Conservation (phyloP, 2,888 invertebrate genomes). For the Ectropis crepuscularia region DNA sequence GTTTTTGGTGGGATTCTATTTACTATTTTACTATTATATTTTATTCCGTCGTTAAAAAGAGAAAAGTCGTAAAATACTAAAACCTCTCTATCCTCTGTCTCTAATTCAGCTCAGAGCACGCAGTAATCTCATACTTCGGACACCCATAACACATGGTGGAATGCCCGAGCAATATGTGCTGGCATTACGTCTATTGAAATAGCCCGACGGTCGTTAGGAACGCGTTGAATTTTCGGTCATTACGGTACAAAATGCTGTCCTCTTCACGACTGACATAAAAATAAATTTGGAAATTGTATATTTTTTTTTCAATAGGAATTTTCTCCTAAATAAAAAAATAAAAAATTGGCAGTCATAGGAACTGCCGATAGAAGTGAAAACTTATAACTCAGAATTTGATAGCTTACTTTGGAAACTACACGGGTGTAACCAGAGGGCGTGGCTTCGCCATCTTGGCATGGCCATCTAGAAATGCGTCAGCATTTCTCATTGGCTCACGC, state of each 20-base stretch:
- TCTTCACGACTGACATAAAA: background rate
- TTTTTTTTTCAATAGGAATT: too few species aligned
- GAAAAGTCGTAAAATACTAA: background rate
- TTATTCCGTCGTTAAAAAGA: background rate
- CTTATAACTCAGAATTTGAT: too few species aligned
- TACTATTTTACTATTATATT: too few species aligned
- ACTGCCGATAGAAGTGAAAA: too few species aligned
- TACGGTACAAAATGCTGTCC: slow-evolving; percentile 40
- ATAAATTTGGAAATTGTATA: slow-evolving; percentile 22
- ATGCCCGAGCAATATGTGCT: slow-evolving; percentile 53
- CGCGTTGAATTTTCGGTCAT: slow-evolving; percentile 46
- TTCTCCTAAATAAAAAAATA: too few species aligned
- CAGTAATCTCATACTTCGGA: slow-evolving; percentile 30
- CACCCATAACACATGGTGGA: slow-evolving; percentile 47
- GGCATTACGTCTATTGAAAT: slow-evolving; percentile 63
- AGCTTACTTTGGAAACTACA: too few species aligned
- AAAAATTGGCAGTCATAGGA: too few species aligned
- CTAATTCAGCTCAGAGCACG: slow-evolving; percentile 6
- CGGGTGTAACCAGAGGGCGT: too few species aligned
- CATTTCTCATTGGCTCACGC: too few species aligned
- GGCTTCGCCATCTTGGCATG: too few species aligned
- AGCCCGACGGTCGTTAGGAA: slow-evolving; percentile 62
- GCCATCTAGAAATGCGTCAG: too few species aligned
- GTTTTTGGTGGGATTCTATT: too few species aligned
- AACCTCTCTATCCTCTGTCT: background rate